Conservation (phyloP, 1,140 invertebrate species). For the Argopecten irradians region DNA sequence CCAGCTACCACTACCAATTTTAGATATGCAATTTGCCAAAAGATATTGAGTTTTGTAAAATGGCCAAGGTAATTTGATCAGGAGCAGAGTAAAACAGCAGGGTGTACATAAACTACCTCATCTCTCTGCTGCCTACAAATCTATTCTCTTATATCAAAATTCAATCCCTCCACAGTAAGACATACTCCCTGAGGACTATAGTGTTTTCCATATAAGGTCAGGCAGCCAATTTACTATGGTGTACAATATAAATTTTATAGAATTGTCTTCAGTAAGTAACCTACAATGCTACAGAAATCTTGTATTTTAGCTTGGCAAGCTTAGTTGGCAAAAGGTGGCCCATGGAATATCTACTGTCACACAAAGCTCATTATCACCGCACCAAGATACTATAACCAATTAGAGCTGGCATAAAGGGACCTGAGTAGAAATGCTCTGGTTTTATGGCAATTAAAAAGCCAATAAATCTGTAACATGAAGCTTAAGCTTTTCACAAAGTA, state of each 20-base stretch:
- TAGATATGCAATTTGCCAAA: slow-evolving; percentile 22
- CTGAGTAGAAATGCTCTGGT: not conserved
- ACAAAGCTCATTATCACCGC: not conserved
- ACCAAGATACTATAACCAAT: not conserved
- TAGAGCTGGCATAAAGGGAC: not conserved
- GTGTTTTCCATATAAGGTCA: not conserved
- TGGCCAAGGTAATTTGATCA: not conserved
- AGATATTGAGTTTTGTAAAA: slow-evolving; percentile 23
- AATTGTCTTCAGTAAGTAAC: no score
- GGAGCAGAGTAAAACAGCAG: not conserved
- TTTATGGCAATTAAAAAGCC: not conserved
- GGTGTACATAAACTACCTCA: not conserved
- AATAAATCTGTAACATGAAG: not conserved
- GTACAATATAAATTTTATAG: not conserved
- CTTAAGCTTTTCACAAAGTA: not conserved
- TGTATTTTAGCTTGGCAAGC: no score
- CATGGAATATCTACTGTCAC: not conserved
- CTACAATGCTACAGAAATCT: no score
- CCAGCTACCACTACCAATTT: not conserved
- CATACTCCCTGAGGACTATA: not conserved
- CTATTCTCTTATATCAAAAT: not conserved
- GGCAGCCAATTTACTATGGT: not conserved
- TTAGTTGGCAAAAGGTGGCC: no score
- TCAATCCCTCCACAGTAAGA: not conserved
- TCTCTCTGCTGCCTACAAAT: not conserved